Conservation (phyloP, 2,888 invertebrate genomes). For the Hyles lineata region DNA sequence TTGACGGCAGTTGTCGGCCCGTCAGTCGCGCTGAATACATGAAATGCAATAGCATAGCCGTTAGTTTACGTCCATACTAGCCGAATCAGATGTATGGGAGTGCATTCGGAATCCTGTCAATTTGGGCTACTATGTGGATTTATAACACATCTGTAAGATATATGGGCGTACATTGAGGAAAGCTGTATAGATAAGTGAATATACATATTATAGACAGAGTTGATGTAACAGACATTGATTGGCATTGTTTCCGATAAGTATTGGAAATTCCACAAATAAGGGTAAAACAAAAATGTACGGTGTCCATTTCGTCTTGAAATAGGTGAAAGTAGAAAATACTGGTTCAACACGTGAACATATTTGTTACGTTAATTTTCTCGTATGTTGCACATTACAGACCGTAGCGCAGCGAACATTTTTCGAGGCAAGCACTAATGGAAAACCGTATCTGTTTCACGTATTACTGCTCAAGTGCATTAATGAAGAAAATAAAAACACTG, state of each 20-base stretch:
- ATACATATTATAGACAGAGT: too few species aligned
- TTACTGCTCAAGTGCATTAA: conserved; percentile 7
- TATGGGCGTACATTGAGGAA: too few species aligned
- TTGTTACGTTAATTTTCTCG: not conserved
- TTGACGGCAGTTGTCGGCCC: not conserved
- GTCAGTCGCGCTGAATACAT: not conserved
- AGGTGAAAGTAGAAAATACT: not conserved
- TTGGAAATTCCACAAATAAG: too few species aligned
- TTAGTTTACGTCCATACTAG: not conserved
- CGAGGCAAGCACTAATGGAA: not conserved
- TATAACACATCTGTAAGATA: too few species aligned
- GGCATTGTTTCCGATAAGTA: too few species aligned
- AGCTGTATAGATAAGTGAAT: too few species aligned
- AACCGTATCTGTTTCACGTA: not conserved
- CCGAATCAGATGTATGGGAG: too few species aligned
- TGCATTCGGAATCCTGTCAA: too few species aligned
- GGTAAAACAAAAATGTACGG: too few species aligned
- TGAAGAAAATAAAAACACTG: not conserved
- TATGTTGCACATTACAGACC: not conserved
- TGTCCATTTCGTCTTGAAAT: too few species aligned
- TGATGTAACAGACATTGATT: too few species aligned
- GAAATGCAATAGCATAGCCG: not conserved
- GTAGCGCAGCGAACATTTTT: not conserved
- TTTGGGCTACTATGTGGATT: too few species aligned
- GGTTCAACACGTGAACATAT: not conserved